These are phyloP conservation scores for Ellobium chinense DNA, from an alignment of 2,888 invertebrate genomes.

Conservation along the genomic window DNA sequence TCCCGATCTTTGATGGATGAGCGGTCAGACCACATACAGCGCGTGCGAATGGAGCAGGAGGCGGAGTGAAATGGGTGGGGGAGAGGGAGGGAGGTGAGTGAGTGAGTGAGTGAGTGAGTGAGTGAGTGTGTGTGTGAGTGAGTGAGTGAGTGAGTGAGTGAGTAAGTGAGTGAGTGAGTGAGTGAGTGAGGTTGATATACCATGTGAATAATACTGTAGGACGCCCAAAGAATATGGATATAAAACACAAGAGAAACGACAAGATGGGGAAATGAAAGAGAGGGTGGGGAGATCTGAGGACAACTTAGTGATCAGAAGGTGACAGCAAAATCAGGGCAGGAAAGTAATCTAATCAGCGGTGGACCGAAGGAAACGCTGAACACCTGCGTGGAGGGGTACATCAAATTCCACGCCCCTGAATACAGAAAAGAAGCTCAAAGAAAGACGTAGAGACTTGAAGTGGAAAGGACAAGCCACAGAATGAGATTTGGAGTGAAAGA, in stretches of 20 bases:
- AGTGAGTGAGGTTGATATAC: not conserved
- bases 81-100: not conserved
- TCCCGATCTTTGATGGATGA: conserved; percentile 8
- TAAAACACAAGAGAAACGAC: too few species aligned
- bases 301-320: too few species aligned
- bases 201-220: too few species aligned
- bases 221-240: too few species aligned
- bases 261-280: not conserved
- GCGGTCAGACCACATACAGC: not conserved
- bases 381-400: too few species aligned
- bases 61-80: not conserved
- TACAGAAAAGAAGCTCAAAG: not conserved
- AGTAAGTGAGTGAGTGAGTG: not conserved
- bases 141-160: not conserved
- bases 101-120: not conserved
- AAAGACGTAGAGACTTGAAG: not conserved
- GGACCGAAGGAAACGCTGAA: too few species aligned
- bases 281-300: not conserved
- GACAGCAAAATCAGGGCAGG: too few species aligned
- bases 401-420: too few species aligned
- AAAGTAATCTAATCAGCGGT: too few species aligned
- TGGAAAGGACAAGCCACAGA: not conserved
- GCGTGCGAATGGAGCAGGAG: not conserved
- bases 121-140: not conserved
- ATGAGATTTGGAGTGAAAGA: not conserved